Base-by-base conservation (phyloP, 2,888 invertebrate species). In the Trimorus sp. region DNA sequence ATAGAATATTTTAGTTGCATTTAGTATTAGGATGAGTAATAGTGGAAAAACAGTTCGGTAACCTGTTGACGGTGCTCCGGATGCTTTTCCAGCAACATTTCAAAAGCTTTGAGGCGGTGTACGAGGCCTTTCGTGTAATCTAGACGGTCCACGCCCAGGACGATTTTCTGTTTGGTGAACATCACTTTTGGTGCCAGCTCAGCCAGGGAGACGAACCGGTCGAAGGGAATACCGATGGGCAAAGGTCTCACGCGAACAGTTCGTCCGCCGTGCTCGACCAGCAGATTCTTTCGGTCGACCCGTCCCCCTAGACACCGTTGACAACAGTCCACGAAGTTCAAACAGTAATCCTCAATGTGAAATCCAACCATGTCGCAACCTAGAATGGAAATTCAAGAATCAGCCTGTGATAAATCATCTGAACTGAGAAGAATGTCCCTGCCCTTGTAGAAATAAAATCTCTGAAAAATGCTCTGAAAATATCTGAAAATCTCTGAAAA, bases 291-390 rank as follows among this genome's bases (percentile, higher is more conserved):
- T 51, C 97, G 94, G 91, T 97, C 97, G 11, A 97, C 97, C 90
- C 97, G 95, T 88, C 97, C 97, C 78, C 97, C 97, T 81, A 97
- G 93, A 88, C 96, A 94, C 85, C 97, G 94, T 92, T 97, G 97
- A 90, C 97, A 97, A 90, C 97, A 97, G 89, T 97, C 97, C 45
- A 98, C 96, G 89, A 98, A 98, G 92, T 98, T 97, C 81, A 97
- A 92, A 88, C 97, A 97, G 91, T 98, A 97, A 90, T 97, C 97
- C 84, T 96, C 95, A 87, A 97, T 97, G 90, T 98, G 98, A 91
- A 98, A 98, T 49, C 97, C 97, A 56, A 98, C 97, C 96, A 98
- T 96, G 89, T 98, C 98, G 91, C 97, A 97, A 86, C 96, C 96
- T 94, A 90, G 12, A 53, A 78, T 36, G 14, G 76, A 62, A 9